Evolutionary conservation across 30 jellyfish, hydroid and myxozoan species (phyloP).

Genomic region (Hydractinia echinata): DNA sequence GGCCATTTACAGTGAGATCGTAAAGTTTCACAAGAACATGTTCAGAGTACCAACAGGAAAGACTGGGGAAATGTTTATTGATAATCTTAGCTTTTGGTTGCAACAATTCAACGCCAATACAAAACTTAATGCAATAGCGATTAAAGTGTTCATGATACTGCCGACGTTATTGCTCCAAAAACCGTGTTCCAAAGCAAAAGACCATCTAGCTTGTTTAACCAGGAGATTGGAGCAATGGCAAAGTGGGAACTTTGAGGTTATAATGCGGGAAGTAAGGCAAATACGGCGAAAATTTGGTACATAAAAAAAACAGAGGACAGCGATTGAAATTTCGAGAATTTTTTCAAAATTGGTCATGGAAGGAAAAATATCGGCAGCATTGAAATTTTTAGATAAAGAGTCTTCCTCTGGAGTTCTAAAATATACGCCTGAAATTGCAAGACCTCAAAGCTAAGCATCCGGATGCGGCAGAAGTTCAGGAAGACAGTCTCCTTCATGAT

Average conservation of each 20-base stretch:
- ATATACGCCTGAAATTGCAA: conserved; percentile 5
- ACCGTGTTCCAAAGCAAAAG: conserved; percentile 16
- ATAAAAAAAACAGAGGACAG: conserved; percentile 11
- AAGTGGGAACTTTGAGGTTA: conserved; percentile 7
- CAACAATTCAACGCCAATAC: too few relatives aligned
- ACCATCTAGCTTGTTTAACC: conserved; percentile 9
- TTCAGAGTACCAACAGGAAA: too few relatives aligned
- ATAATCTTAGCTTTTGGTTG: too few relatives aligned
- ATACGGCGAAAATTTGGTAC: conserved; percentile 10
- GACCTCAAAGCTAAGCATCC: conserved; percentile 9
- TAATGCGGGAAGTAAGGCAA: conserved; percentile 13
- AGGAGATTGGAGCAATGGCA: conserved; percentile 24
- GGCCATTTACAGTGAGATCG: too few relatives aligned
- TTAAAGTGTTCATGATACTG: too few relatives aligned
- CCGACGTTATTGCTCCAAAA: too few relatives aligned
- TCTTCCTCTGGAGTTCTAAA: conserved; percentile 14
- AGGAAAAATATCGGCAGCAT: conserved; percentile 27
- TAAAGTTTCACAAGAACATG: too few relatives aligned
- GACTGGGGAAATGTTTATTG: too few relatives aligned
- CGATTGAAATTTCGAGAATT: conserved; percentile 13
- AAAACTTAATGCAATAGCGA: too few relatives aligned
- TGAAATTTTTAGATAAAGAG: conserved; percentile 22
- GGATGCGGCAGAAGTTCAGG: conserved; percentile 6
- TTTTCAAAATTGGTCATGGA: conserved; percentile 23
- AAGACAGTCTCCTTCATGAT: too few relatives aligned